Base-by-base conservation (phyloP, 2,888 invertebrate species). In the Elegia similella region DNA sequence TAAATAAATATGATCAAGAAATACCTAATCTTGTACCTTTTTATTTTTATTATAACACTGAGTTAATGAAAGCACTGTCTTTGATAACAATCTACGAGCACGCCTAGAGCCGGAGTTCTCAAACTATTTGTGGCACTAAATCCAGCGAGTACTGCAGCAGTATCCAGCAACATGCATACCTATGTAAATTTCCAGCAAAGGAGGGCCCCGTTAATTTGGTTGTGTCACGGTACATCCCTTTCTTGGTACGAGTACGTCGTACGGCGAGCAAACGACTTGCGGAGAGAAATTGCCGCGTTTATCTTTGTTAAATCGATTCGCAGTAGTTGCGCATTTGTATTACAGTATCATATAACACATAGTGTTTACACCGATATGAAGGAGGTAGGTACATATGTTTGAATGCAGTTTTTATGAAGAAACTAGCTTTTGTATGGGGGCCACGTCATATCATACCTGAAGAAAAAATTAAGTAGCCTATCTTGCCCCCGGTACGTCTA, bases 191-290 rank as follows among this genome's bases (percentile, higher is more conserved):
- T 78, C 75, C 68, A 80, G 75, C 68, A 66, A 70, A 79, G 78
- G 75, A 74, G 70, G 73, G 64, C 68, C 80, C 86, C 86, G 86
- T 89, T 89, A 88, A 88, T 88, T 86, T 80, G 80, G 75, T 65
- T 82, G 83, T 87, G 88, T 88, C 87, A 84, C 77, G 78, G 86
- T 72, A 86, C 87, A 84, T 84, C 88, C 89, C 87, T 83, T 88
- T 87, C 87, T 86, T 82, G 76, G 88, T 88, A 81, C 81, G 74
- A 76, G 88, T 88, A 81, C 81, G 74, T 70, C 73, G 64, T 43
- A 53, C 53, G 42, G 53, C 30, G 8, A 16, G 53, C 17, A 42
- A 53, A 43, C 42, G 53, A 43, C 53, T 53, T 29, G n/a, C 5
- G 53, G 53, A 15, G 42, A 12, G 43, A 16, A 53, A 53, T 42